Base-by-base conservation (phyloP, 2,797 vertebrate genomes). In the Meda fulgida region DNA sequence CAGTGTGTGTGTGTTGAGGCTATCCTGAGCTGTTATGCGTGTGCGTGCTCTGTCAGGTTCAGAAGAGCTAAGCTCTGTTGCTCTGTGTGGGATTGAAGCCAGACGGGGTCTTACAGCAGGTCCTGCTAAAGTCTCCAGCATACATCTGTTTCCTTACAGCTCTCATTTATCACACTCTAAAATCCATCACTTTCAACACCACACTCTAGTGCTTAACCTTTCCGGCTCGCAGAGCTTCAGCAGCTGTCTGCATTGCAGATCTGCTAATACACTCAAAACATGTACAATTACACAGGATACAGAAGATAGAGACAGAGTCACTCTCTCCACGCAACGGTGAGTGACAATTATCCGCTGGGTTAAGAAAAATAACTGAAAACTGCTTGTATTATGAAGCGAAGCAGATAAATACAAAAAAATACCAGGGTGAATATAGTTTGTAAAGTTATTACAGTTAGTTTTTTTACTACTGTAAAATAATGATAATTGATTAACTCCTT, bases 101-200 rank as follows among this genome's bases (percentile, higher is more conserved):
- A 84, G 76, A 79, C 67, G 18, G 40, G 76, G 55, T 83, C 71
- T 66, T 75, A 83, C 58, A 83, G 70, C 81, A 75, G 81, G 40
- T 84, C 67, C 55, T 38, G 84, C 84, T 80, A 29, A 85, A 85
- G 34, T 80, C 77, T 29, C 34, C 67, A 23, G 40, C 67, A 85
- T 60, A 66, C 18, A n/a, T 85, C 69, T 85, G 58, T 51, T 85
- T 66, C 67, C 55, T 73, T 73, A 65, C 67, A 73, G 69, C 58
- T 85, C 55, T 80, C 84, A 85, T 85, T 85, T 66, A 85, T 85
- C 84, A 85, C 77, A 80, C 40, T 80, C 40, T 72, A 85, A 73
- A 85, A 67, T 65, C 67, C 29, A 71, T 65, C 83, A 79, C 67
- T 40, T 79, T 79, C 29, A 79, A 71, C 83, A 84, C 51, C 76